phyloP scores from a whole-genome alignment of 2,797 vertebrate genomes.

The Peromyscus melanophrys region DNA sequence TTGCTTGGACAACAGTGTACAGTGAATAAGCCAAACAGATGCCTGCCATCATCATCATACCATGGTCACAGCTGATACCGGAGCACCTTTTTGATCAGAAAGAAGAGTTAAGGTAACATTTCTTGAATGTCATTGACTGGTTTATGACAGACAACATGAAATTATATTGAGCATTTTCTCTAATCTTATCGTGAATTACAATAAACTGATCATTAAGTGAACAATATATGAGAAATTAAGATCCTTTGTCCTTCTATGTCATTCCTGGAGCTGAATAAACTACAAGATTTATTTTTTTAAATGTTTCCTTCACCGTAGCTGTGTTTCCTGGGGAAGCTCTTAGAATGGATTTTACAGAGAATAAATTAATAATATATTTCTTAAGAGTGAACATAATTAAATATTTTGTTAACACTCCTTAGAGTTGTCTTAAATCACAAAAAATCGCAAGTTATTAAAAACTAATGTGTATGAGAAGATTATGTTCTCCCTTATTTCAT shows the following conservation, averaged over 20 bases:
- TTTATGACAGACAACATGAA: background rate
- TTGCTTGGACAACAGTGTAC: background rate
- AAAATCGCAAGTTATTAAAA: conserved; percentile 13
- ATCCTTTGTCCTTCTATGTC: background rate
- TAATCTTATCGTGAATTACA: background rate
- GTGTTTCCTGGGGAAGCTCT: background rate
- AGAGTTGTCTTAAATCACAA: conserved; percentile 24
- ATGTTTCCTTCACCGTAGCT: background rate
- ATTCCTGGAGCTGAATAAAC: background rate
- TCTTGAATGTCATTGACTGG: background rate
- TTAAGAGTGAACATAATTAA: background rate
- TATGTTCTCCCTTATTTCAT: background rate
- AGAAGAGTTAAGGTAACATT: background rate
- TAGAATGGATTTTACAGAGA: background rate
- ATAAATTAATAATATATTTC: background rate
- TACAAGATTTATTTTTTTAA: background rate
- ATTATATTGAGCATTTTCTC: background rate
- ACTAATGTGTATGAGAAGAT: background rate
- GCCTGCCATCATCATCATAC: background rate
- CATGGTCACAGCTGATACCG: background rate
- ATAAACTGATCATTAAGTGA: background rate
- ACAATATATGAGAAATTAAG: background rate
- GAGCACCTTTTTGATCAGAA: background rate
- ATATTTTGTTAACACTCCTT: background rate
- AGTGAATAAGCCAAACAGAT: background rate